A percentile compares a stretch with the other conserved stretches of the same genome.
These are phyloP conservation scores for Wasmannia auropunctata DNA, from an alignment of 1,140 invertebrate genomes.

Conservation along the genomic window DNA sequence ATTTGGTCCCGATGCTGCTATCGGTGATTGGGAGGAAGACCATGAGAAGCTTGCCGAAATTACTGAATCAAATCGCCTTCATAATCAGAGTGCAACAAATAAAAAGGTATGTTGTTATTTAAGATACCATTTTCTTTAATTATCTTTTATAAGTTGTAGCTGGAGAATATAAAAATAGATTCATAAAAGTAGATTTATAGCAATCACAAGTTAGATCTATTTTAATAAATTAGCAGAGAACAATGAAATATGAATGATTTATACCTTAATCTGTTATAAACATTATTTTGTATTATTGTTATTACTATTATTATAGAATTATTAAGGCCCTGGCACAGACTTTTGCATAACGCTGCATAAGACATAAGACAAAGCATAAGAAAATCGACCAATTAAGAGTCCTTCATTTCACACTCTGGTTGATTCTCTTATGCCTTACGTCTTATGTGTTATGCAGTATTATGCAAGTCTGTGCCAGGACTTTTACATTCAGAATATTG, in stretches of 20 bases:
- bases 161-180: background rate
- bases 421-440: too few relatives aligned
- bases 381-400: too few relatives aligned
- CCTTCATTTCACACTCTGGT: too few relatives aligned
- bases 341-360: too few relatives aligned
- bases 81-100: constrained; percentile 74
- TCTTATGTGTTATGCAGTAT: too few relatives aligned
- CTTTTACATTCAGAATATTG: background rate
- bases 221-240: background rate
- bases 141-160: background rate
- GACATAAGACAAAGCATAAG: too few relatives aligned
- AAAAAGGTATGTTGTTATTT: constrained; percentile 68
- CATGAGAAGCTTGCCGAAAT: constrained; percentile 89
- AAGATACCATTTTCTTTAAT: background rate
- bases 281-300: too few relatives aligned
- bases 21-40: constrained; percentile 91
- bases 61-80: constrained; percentile 84
- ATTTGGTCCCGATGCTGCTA: constrained; percentile 90
- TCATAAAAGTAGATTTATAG: background rate
- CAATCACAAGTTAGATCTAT: background rate
- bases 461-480: too few relatives aligned
- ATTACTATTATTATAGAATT: background rate
- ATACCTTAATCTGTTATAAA: background rate
- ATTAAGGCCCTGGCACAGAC: too few relatives aligned
- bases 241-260: background rate